Conservation (phyloP, 2,888 invertebrate species). For the Artemia sinica region DNA sequence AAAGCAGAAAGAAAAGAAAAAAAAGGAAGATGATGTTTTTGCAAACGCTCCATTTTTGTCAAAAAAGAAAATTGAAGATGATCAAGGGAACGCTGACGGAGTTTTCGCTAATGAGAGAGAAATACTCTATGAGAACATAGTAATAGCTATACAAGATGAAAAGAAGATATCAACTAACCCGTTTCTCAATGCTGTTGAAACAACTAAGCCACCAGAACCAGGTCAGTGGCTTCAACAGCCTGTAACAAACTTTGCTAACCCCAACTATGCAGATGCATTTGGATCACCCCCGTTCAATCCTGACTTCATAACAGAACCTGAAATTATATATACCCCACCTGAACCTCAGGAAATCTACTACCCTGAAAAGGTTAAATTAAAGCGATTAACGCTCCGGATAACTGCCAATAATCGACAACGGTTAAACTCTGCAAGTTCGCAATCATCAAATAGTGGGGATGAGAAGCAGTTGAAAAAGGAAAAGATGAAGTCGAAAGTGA, state of each 20-base stretch:
- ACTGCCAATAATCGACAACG: not conserved
- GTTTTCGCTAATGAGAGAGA: conserved; percentile 28
- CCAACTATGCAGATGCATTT: conserved; percentile 27
- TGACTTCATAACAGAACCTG: conserved; percentile 23
- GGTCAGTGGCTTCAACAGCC: conserved; percentile 17
- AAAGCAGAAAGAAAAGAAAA: conserved; percentile 28
- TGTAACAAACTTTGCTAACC: not conserved
- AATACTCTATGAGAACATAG: conserved; percentile 27
- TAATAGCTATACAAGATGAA: not conserved
- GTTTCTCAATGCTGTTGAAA: not conserved
- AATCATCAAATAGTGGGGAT: conserved; percentile 2
- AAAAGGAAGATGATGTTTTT: conserved; percentile 42
- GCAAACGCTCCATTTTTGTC: conserved; percentile 46
- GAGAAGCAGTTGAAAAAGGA: conserved; percentile 12
- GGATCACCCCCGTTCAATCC: conserved; percentile 28
- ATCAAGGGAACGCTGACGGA: conserved; percentile 25
- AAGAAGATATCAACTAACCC: conserved; percentile 2
- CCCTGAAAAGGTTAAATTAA: not conserved
- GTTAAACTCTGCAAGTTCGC: not conserved
- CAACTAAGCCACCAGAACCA: not conserved
- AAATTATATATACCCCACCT: conserved; percentile 1
- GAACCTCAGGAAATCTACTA: conserved; percentile 8
- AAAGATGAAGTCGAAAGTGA: conserved; percentile 19
- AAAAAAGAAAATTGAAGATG: conserved; percentile 15
- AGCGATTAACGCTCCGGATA: not conserved